Evolutionary conservation across 2,888 invertebrate genomes (phyloP).

Genomic region (Lithophane ornitopus): DNA sequence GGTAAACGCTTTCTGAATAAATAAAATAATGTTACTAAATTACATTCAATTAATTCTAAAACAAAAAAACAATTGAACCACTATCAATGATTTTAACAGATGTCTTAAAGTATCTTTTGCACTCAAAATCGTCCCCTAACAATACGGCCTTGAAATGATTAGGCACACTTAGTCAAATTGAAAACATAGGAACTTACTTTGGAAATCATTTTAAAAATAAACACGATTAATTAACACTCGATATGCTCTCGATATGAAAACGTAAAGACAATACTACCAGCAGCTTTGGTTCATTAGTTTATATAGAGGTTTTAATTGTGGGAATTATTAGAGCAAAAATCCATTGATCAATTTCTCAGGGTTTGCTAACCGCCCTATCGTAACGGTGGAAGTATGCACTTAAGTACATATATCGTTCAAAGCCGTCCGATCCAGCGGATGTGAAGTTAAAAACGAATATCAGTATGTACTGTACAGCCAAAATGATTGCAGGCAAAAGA

Average conservation of each 20-base stretch:
- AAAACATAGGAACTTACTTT: constrained; percentile 76
- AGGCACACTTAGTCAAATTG: not conserved
- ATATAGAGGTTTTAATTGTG: constrained; percentile 88
- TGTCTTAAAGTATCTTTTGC: not conserved
- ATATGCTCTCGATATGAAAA: constrained; percentile 56
- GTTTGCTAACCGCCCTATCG: constrained; percentile 84
- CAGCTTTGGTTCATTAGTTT: constrained; percentile 81
- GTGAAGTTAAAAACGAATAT: constrained; percentile 24
- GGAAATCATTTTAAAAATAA: constrained; percentile 75
- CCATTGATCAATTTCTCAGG: constrained; percentile 87
- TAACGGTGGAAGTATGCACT: constrained; percentile 74
- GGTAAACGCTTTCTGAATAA: not conserved
- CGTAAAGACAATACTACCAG: constrained; percentile 72
- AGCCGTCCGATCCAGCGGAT: constrained; percentile 50
- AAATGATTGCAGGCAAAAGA: constrained; percentile 36
- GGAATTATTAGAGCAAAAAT: constrained; percentile 89
- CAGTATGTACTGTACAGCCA: not conserved
- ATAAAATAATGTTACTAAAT: not conserved
- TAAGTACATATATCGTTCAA: constrained; percentile 51
- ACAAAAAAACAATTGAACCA: not conserved
- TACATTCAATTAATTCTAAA: not conserved
- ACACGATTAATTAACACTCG: constrained; percentile 43
- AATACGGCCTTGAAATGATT: not conserved
- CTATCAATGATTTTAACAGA: not conserved
- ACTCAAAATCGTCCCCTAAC: not conserved